Conservation (phyloP, 2,797 vertebrate genomes). For the Spinus pinus region DNA sequence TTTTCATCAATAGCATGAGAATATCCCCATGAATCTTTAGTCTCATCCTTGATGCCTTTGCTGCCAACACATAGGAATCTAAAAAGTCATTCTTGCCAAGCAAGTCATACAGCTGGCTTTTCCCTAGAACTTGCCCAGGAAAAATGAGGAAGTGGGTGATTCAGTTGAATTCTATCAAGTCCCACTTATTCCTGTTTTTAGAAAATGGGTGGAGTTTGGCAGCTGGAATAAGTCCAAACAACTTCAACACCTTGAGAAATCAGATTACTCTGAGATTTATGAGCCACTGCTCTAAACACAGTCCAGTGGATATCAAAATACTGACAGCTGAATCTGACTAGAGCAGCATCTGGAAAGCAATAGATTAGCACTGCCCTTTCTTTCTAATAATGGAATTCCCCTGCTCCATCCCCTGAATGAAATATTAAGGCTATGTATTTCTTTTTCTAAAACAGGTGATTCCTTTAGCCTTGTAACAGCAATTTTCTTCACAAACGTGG, state of each 20-base stretch:
- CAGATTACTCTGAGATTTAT: neutral
- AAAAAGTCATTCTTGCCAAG: neutral
- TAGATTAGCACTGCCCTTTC: neutral
- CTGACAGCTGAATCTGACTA: neutral
- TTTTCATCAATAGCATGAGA: neutral
- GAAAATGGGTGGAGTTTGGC: neutral
- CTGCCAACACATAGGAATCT: neutral
- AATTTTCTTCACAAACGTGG: constrained; percentile 67
- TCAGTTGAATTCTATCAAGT: neutral
- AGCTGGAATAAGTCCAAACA: neutral
- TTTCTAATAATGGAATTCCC: neutral
- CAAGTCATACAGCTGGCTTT: neutral
- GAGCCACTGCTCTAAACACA: neutral
- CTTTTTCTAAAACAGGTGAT: constrained; percentile 51
- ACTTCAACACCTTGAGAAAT: neutral
- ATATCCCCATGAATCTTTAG: neutral
- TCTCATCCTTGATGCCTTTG: neutral
- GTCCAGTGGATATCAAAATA: neutral
- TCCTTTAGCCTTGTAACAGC: constrained; percentile 67
- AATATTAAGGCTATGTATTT: neutral
- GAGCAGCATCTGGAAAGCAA: neutral
- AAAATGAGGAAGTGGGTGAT: neutral
- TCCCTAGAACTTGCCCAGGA: neutral
- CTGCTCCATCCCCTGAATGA: neutral
- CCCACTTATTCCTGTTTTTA: neutral